Base-by-base conservation (phyloP, 2,797 vertebrate species). In the Xyrichtys novacula region DNA sequence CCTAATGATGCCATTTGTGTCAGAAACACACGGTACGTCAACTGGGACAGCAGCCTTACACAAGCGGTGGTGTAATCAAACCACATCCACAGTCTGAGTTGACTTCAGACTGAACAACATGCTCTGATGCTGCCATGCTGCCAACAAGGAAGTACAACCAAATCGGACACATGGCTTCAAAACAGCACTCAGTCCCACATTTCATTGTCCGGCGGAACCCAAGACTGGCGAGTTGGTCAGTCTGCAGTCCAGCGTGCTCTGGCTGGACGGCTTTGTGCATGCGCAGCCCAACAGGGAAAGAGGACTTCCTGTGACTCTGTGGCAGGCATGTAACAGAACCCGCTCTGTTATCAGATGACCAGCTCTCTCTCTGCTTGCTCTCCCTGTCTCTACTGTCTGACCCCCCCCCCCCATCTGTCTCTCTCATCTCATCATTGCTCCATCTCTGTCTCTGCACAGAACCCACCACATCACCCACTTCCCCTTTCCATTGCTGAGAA, bases 281-380 rank as follows among this genome's bases (percentile, higher is more conserved):
- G 83, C 76, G 65, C 81, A 71, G 65, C 69, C 76, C 50, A 31
- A 72, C 63, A 26, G 80, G 88, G 85, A 90, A 91, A 85, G 84
- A 93, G 74, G 80, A 91, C 91, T 93, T 93, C 93, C 93, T 93
- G 90, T 76, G 89, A 90, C 91, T 87, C 91, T 91, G 83, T 89
- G 88, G 89, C 86, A 85, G 91, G 85, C 87, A 72, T 94, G 94
- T 94, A 94, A 95, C 92, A 95, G 92, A 94, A 94, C 90, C 92
- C 80, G 87, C 90, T 92, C 92, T 95, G 93, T 95, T 95, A 94
- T 95, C 94, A 94, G 94, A 94, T 95, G 94, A 94, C 93, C 92
- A 90, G 90, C 89, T 93, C 91, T 85, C 72, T 83, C 78, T 83
- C 82, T 62, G 78, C 84, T 88, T 38, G 71, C 77, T 85, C 80